Conservation (phyloP, 2,888 invertebrate species). For the Opisthograptis luteolata region DNA sequence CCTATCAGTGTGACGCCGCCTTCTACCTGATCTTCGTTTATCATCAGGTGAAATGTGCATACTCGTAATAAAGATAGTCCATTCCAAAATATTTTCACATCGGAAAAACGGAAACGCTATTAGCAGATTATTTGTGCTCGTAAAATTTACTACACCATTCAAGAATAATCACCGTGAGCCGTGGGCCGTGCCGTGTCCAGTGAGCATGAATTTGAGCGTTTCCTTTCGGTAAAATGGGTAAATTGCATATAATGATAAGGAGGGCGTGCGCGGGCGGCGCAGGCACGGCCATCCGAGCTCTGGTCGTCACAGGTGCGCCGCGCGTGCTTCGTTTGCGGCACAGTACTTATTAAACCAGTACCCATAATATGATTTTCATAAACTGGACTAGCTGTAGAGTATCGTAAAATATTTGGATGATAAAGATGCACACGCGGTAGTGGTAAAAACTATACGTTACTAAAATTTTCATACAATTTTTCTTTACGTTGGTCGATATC, state of each 20-base stretch:
- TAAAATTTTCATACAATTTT: too few species aligned
- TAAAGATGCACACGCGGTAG: too few species aligned
- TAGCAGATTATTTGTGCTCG: constrained; percentile 37
- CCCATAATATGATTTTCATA: too few species aligned
- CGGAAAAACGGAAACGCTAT: constrained; percentile 22
- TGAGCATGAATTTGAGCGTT: constrained; percentile 72
- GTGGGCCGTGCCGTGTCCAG: constrained; percentile 57
- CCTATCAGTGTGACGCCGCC: too few species aligned
- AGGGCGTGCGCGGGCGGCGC: constrained; percentile 64
- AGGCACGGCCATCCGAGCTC: constrained; percentile 33
- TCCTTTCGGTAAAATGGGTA: constrained; percentile 72
- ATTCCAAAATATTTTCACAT: not conserved
- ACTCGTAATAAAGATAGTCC: not conserved
- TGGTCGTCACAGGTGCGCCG: constrained; percentile 67
- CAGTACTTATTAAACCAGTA: not conserved
- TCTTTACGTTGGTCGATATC: too few species aligned
- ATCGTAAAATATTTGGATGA: too few species aligned
- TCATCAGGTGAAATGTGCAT: too few species aligned
- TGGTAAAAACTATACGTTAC: too few species aligned
- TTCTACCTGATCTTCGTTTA: too few species aligned
- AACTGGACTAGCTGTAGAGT: too few species aligned
- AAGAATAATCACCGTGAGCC: constrained; percentile 59
- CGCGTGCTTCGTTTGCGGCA: constrained; percentile 52
- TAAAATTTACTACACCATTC: constrained; percentile 51
- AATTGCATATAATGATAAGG: too few species aligned